A percentile compares a stretch with the other conserved stretches of the same genome.
These are phyloP conservation scores for Andrena bicolor DNA, from an alignment of 2,888 invertebrate species.

Conservation along the genomic window DNA sequence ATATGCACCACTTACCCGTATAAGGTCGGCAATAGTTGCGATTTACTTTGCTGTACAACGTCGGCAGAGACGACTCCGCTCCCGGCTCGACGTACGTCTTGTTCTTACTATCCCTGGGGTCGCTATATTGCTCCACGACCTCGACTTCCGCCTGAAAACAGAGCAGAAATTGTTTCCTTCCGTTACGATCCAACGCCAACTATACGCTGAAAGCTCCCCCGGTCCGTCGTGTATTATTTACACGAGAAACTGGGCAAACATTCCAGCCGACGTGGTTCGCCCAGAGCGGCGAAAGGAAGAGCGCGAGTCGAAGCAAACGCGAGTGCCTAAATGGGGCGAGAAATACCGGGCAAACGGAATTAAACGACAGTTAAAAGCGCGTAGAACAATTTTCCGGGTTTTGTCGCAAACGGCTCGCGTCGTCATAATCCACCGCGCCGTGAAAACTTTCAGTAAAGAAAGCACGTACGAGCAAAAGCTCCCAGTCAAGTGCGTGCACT, in stretches of 20 bases:
- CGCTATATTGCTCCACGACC: constrained; percentile 91
- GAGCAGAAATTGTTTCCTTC: constrained; percentile 64
- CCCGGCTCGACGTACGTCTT: constrained; percentile 83
- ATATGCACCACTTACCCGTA: constrained; percentile 84
- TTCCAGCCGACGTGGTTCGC: constrained; percentile 1
- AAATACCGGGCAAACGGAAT: constrained; percentile 13
- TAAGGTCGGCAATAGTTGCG: constrained; percentile 87
- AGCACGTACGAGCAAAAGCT: neutral
- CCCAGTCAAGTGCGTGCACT: neutral
- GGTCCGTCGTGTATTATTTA: constrained; percentile 8
- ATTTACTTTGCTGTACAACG: constrained; percentile 86
- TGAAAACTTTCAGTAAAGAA: constrained; percentile 11
- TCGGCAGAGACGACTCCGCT: constrained; percentile 82
- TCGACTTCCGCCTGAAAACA: constrained; percentile 87
- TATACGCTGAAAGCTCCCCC: constrained; percentile 15
- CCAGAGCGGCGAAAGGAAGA: constrained; percentile 14
- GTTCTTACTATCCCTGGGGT: constrained; percentile 88
- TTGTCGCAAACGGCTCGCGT: neutral
- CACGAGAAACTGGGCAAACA: neutral
- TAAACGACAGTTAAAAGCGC: constrained; percentile 12
- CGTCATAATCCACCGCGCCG: neutral
- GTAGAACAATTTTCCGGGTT: constrained; percentile 12
- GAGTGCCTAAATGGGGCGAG: constrained; percentile 1
- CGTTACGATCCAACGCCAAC: constrained; percentile 17
- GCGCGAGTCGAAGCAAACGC: neutral